These are phyloP conservation scores for Falco novaeseelandiae DNA, from an alignment of 2,797 vertebrate genomes.

Conservation along the genomic window DNA sequence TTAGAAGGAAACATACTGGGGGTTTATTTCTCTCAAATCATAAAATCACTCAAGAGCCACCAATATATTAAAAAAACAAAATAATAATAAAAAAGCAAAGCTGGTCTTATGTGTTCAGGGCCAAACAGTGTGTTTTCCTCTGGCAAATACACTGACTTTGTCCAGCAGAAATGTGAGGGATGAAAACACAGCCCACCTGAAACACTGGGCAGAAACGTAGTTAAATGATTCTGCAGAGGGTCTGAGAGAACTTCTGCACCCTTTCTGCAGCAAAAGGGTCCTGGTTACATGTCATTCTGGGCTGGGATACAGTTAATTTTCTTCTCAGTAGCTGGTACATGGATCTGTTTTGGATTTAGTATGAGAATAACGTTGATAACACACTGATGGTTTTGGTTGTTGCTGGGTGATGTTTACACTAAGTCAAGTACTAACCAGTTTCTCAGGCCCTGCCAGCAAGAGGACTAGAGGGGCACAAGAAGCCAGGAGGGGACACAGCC, in stretches of 20 bases:
- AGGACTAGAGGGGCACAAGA: too few species aligned
- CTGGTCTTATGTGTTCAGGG: background rate
- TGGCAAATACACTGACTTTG: background rate
- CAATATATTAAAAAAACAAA: background rate
- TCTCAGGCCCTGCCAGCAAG: too few species aligned
- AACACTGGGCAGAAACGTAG: background rate
- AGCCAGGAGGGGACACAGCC: too few species aligned
- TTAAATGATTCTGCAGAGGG: background rate
- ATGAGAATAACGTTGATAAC: too few species aligned
- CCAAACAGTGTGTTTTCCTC: background rate
- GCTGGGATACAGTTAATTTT: too few species aligned
- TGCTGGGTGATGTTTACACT: too few species aligned
- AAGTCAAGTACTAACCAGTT: too few species aligned
- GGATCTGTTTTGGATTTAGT: too few species aligned
- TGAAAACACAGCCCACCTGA: background rate
- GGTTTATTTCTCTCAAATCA: background rate
- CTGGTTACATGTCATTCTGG: background rate
- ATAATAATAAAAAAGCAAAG: background rate
- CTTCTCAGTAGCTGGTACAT: too few species aligned
- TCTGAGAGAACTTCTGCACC: accelerated
- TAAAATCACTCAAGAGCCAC: background rate
- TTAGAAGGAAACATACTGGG: background rate
- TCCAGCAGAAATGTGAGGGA: background rate
- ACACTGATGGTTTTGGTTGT: too few species aligned
- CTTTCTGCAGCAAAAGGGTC: background rate